phyloP scores from a whole-genome alignment of 2,113 vertebrate genomes.

The Naja naja region DNA sequence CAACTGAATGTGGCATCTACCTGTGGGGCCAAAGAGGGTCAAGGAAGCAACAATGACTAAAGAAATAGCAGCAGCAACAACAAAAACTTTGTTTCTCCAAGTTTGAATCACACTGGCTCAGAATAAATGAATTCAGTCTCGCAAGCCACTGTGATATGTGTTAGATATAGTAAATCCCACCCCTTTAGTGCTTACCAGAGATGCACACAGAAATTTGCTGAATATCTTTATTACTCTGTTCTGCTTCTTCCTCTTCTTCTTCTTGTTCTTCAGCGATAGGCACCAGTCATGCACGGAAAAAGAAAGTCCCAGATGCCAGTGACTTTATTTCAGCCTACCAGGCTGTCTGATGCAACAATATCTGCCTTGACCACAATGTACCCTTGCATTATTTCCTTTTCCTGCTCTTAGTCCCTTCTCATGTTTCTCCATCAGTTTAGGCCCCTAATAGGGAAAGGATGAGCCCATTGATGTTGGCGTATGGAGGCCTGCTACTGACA shows the following conservation, averaged over 20 bases:
- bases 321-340: slow-evolving; percentile 52
- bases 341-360: slow-evolving; percentile 53
- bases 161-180: not conserved
- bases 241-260: slow-evolving; percentile 9
- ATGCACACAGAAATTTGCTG: not conserved
- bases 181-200: not conserved
- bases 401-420: slow-evolving; percentile 69
- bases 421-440: slow-evolving; percentile 81
- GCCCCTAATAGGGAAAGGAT: slow-evolving; percentile 69
- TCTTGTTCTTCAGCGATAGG: not conserved
- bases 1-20: not conserved
- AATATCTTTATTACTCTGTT: not conserved
- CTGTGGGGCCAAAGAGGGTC: not conserved
- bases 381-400: slow-evolving; percentile 69
- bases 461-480: slow-evolving; percentile 70
- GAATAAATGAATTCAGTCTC: not conserved
- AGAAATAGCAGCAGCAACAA: not conserved
- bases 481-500: slow-evolving; percentile 68
- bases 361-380: slow-evolving; percentile 57
- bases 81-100: slow-evolving; percentile 27
- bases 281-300: not conserved
- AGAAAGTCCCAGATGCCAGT: not conserved
- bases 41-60: not conserved
- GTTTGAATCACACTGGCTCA: slow-evolving; percentile 23
- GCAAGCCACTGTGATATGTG: not conserved